phyloP scores from a whole-genome alignment of 2,888 invertebrate genomes.

The Cheilosia urbana region DNA sequence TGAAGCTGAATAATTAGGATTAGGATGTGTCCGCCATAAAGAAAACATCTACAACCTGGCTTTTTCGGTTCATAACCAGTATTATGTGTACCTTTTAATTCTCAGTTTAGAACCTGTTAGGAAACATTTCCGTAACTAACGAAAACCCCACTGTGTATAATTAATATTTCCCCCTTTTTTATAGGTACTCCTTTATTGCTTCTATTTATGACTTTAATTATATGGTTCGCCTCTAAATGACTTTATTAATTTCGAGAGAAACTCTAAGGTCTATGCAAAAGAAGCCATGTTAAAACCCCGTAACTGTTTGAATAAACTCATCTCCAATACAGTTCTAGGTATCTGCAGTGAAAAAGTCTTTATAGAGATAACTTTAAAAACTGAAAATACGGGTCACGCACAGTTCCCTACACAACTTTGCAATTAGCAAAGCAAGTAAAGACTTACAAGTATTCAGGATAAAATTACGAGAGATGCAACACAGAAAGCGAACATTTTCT shows the following conservation, averaged over 20 bases:
- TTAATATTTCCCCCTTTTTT: no score
- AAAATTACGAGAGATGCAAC: neutral
- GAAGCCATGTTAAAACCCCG: neutral
- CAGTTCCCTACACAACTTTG: neutral
- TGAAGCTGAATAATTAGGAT: no score
- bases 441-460: neutral
- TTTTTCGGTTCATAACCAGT: no score
- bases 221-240: neutral
- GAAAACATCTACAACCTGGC: no score
- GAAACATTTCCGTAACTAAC: no score
- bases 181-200: neutral
- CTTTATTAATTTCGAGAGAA: neutral
- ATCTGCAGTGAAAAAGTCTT: neutral
- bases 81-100: no score
- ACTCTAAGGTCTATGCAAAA: neutral
- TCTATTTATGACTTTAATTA: neutral
- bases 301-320: neutral
- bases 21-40: no score
- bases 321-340: neutral
- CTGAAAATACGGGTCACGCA: neutral
- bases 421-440: conserved; percentile 20
- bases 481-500: neutral
- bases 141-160: no score
- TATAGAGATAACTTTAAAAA: neutral
- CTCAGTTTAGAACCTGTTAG: no score